These are phyloP conservation scores for Phodopus roborovskii DNA, from an alignment of 2,113 vertebrate genomes.

Conservation along the genomic window DNA sequence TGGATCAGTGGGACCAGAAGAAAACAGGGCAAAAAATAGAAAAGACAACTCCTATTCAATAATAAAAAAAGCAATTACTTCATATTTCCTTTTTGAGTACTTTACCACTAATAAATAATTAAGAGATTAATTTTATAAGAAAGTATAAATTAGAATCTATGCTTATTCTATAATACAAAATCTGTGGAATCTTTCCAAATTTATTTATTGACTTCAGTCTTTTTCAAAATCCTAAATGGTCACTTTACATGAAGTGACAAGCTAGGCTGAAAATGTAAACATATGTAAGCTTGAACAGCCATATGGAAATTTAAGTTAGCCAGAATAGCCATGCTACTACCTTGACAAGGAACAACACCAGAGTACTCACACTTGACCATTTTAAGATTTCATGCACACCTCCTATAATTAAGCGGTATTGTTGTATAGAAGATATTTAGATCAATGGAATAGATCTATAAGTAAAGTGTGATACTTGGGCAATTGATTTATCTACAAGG, in stretches of 20 bases:
- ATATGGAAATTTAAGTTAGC: neutral
- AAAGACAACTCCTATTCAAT: neutral
- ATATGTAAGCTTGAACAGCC: neutral
- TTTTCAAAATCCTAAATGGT: slow-evolving; percentile 35
- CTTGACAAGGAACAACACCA: neutral
- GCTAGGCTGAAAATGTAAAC: slow-evolving; percentile 48
- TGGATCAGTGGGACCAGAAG: neutral
- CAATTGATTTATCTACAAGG: slow-evolving; percentile 1
- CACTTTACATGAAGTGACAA: slow-evolving; percentile 9
- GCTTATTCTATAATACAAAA: slow-evolving; percentile 22
- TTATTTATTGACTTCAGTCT: neutral
- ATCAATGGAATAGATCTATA: neutral
- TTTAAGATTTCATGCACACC: slow-evolving; percentile 32
- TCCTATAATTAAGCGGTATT: neutral
- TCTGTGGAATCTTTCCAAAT: neutral
- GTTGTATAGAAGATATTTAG: neutral
- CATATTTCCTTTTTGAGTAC: neutral
- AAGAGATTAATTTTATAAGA: slow-evolving; percentile 26
- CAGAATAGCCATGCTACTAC: neutral
- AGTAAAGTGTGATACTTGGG: neutral
- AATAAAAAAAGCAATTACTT: neutral
- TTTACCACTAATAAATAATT: slow-evolving; percentile 11
- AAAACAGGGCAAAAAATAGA: neutral
- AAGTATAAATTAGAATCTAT: neutral
- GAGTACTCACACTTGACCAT: neutral